phyloP scores from a whole-genome alignment of 35 echinoderm and acorn worm species.

The Acanthaster planci region DNA sequence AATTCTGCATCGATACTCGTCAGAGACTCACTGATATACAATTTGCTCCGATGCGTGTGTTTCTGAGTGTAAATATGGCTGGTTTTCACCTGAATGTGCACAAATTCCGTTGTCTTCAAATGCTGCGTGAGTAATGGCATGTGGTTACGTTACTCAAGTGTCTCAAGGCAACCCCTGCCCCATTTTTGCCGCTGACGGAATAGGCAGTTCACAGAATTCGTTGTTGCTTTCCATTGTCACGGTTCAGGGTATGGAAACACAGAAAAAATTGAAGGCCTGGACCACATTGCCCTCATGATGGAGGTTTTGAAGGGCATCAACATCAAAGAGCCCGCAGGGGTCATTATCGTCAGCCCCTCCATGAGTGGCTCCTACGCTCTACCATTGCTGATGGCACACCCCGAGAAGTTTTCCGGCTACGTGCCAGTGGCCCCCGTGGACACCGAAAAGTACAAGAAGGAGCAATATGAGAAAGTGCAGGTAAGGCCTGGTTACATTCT shows the following conservation, averaged over 20 bases:
- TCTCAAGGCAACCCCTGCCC: too few relatives aligned
- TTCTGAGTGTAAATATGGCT: too few relatives aligned
- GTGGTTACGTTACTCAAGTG: too few relatives aligned
- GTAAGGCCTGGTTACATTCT: conserved; percentile 29
- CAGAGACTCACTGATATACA: too few relatives aligned
- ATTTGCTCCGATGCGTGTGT: too few relatives aligned
- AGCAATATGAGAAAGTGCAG: conserved; percentile 52
- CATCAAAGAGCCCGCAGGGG: conserved; percentile 25
- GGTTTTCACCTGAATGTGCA: too few relatives aligned
- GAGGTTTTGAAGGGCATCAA: conserved; percentile 44
- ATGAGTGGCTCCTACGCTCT: conserved; percentile 80
- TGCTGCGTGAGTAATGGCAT: too few relatives aligned
- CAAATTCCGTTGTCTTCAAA: too few relatives aligned
- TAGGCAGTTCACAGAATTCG: too few relatives aligned
- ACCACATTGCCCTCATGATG: conserved; percentile 35
- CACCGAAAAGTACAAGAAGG: conserved; percentile 37
- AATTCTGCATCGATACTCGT: too few relatives aligned
- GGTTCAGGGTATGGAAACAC: conserved; percentile 62
- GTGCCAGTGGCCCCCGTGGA: conserved; percentile 82
- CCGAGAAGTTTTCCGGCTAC: conserved; percentile 64
- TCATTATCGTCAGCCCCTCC: conserved; percentile 82
- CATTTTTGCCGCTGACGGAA: too few relatives aligned
- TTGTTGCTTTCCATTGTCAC: too few relatives aligned
- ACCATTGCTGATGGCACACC: conserved; percentile 58
- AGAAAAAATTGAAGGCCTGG: background rate